Evolutionary conservation across 2,113 vertebrate species (phyloP).

Genomic region (Microcebus griseorufus): DNA sequence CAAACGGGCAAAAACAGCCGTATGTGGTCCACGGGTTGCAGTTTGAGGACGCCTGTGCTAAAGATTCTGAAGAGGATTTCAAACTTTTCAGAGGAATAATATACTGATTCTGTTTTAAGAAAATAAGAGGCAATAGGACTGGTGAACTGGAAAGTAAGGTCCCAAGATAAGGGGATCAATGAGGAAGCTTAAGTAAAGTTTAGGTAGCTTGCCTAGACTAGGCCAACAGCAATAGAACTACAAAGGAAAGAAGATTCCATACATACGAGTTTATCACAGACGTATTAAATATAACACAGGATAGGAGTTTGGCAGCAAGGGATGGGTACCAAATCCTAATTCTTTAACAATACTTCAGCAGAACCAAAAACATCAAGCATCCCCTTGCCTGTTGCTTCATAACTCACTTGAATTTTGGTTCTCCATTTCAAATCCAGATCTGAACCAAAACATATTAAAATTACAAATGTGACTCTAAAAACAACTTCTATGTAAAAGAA

Average conservation of each 20-base stretch:
- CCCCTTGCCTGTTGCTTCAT: too few species aligned
- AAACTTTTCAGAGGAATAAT: background rate
- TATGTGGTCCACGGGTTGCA: too few species aligned
- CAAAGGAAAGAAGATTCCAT: background rate
- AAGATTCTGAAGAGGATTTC: slow-evolving; percentile 9
- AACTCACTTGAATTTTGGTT: too few species aligned
- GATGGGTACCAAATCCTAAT: background rate
- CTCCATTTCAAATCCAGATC: too few species aligned
- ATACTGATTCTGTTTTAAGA: background rate
- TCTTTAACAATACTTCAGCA: background rate
- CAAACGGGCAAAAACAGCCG: too few species aligned
- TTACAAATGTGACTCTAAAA: too few species aligned
- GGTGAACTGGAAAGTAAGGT: background rate
- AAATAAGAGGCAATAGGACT: background rate
- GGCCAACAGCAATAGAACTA: background rate
- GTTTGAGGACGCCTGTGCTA: background rate
- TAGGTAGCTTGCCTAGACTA: background rate
- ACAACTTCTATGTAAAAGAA: background rate
- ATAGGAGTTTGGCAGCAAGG: background rate
- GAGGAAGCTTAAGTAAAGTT: background rate
- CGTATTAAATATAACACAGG: background rate
- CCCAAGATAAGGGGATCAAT: background rate
- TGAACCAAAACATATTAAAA: too few species aligned
- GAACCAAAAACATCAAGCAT: too few species aligned
- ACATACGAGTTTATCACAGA: background rate